Evolutionary conservation across 2,888 invertebrate genomes (phyloP).

Genomic region (Julus scanicus): DNA sequence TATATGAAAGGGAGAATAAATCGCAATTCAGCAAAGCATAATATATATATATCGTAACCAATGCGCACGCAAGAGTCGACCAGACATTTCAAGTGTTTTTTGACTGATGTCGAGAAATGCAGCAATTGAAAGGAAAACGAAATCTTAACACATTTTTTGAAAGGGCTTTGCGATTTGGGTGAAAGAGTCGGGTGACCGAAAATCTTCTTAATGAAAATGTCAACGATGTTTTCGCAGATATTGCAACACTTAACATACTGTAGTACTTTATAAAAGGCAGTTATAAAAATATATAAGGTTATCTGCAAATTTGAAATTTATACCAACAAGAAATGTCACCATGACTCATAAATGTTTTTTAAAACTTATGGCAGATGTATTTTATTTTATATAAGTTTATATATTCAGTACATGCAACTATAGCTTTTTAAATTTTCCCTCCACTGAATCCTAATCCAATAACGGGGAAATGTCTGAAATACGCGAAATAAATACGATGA

Average conservation of each 20-base stretch:
- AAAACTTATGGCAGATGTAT: too few relatives aligned
- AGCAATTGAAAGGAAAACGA: background rate
- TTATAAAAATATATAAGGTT: too few relatives aligned
- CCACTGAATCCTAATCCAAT: too few relatives aligned
- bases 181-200: background rate
- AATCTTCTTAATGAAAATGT: background rate
- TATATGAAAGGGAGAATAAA: constrained; percentile 24
- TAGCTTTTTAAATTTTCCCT: too few relatives aligned
- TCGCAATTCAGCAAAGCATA: constrained; percentile 24
- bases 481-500: too few relatives aligned
- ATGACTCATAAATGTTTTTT: background rate
- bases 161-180: background rate
- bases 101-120: background rate
- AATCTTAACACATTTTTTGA: background rate
- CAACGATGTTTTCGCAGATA: too few relatives aligned
- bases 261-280: too few relatives aligned
- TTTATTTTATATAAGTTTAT: too few relatives aligned
- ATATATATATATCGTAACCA: background rate
- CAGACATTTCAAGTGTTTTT: constrained; percentile 19
- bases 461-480: too few relatives aligned
- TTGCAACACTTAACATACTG: too few relatives aligned
- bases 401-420: too few relatives aligned
- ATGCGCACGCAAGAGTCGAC: constrained; percentile 29
- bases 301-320: background rate
- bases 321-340: background rate